These are phyloP conservation scores for Drosophila macrothrix DNA, from an alignment of 2,888 invertebrate genomes.

Conservation along the genomic window DNA sequence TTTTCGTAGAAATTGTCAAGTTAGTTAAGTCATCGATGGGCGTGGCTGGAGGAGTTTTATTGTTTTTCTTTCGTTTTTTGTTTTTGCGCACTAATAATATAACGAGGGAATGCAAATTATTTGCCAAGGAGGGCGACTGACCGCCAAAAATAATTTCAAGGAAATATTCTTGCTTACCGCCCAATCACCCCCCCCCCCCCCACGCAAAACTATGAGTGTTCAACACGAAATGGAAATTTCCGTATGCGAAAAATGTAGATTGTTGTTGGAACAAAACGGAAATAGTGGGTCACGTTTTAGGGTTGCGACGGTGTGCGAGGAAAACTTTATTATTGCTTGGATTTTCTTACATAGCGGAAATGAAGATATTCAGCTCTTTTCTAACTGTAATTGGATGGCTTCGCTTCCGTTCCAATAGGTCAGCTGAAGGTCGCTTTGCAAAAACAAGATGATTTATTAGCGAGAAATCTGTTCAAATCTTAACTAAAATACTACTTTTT, in stretches of 20 bases:
- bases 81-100: slow-evolving; percentile 13
- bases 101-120: slow-evolving; percentile 17
- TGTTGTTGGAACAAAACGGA: slow-evolving; percentile 32
- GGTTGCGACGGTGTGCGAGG: slow-evolving; percentile 26
- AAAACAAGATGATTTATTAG: not conserved
- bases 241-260: slow-evolving; percentile 8
- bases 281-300: slow-evolving; percentile 35
- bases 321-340: slow-evolving; percentile 3
- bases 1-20: slow-evolving; percentile 7
- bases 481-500: not conserved
- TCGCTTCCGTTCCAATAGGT: slow-evolving; percentile 1
- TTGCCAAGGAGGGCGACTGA: slow-evolving; percentile 22
- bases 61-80: not conserved
- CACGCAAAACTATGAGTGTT: not conserved
- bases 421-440: slow-evolving; percentile 25
- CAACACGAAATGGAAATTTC: slow-evolving; percentile 36
- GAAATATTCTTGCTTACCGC: slow-evolving; percentile 30
- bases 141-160: slow-evolving; percentile 38
- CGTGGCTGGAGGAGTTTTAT: slow-evolving; percentile 1
- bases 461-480: not conserved
- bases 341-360: slow-evolving; percentile 16
- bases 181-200: not conserved
- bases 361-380: slow-evolving; percentile 30
- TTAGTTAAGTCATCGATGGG: not conserved
- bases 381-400: not conserved